Evolutionary conservation across 2,113 vertebrate genomes (phyloP).

Genomic region (Anthoscopus minutus): DNA sequence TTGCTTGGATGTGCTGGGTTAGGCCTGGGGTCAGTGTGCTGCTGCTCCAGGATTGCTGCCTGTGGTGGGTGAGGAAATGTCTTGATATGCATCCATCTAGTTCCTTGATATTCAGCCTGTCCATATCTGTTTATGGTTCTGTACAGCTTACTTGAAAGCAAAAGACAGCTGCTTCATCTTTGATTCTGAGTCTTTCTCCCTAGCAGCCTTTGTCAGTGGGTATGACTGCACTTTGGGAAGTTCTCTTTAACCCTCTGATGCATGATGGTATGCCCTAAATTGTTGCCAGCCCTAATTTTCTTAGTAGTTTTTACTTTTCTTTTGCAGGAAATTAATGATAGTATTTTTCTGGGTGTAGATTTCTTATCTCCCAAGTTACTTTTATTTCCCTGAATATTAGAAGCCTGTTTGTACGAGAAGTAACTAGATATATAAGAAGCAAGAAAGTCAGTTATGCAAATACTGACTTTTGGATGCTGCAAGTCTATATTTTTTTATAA

Average conservation of each 20-base stretch:
- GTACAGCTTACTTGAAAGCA: not conserved
- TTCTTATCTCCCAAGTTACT: not conserved
- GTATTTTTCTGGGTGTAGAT: not conserved
- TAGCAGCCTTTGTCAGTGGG: not conserved
- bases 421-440: not conserved
- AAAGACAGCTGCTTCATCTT: not conserved
- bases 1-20: not conserved
- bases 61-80: not conserved
- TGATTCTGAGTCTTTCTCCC: not conserved
- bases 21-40: rapidly evolving
- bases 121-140: not conserved
- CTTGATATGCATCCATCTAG: not conserved
- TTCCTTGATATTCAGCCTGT: not conserved
- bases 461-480: not conserved
- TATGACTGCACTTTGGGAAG: not conserved
- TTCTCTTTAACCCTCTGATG: not conserved
- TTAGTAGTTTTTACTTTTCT: not conserved
- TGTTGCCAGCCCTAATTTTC: not conserved
- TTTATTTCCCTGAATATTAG: not conserved
- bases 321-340: not conserved
- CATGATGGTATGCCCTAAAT: not conserved
- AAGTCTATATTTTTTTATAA: not conserved
- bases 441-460: conserved; percentile 1
- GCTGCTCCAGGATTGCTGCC: not conserved
- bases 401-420: not conserved